Percentiles rank a stretch among this genome's conserved stretches.
These are phyloP conservation scores for Rambutsinella grinnellia DNA, from an alignment of 2,888 invertebrate species.

Conservation along the genomic window DNA sequence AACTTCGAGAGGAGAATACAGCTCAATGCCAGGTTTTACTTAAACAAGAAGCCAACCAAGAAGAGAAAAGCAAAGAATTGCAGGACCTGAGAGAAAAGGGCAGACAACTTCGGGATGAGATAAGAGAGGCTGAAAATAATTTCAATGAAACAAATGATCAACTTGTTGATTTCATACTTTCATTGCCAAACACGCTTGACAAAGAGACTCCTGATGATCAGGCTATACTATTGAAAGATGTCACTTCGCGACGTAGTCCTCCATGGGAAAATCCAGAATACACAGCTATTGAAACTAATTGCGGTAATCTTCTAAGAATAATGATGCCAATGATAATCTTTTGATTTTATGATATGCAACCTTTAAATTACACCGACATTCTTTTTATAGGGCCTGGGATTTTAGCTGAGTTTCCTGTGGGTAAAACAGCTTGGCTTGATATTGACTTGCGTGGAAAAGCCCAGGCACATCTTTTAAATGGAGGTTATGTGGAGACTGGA, in stretches of 20 bases:
- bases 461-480: constrained; percentile 68
- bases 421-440: constrained; percentile 57
- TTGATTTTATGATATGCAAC: no score
- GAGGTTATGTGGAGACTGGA: constrained; percentile 76
- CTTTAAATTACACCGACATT: no score
- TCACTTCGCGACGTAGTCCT: constrained; percentile 56
- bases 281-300: constrained; percentile 44
- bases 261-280: constrained; percentile 55
- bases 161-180: constrained; percentile 76
- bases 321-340: background rate
- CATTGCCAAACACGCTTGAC: constrained; percentile 81
- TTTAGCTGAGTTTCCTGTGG: constrained; percentile 56
- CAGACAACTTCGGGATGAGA: constrained; percentile 74
- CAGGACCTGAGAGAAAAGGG: constrained; percentile 74
- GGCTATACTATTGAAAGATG: constrained; percentile 67
- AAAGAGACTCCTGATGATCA: constrained; percentile 73
- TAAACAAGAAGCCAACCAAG: constrained; percentile 15
- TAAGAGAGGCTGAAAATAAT: constrained; percentile 76
- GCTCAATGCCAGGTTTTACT: constrained; percentile 24
- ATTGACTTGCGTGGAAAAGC: constrained; percentile 60
- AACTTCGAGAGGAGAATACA: constrained; percentile 65
- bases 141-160: constrained; percentile 82
- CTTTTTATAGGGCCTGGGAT: constrained; percentile 57
- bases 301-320: constrained; percentile 66
- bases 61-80: constrained; percentile 68